phyloP scores from a whole-genome alignment of 2,113 vertebrate genomes.

The Sapayoa aenigma region DNA sequence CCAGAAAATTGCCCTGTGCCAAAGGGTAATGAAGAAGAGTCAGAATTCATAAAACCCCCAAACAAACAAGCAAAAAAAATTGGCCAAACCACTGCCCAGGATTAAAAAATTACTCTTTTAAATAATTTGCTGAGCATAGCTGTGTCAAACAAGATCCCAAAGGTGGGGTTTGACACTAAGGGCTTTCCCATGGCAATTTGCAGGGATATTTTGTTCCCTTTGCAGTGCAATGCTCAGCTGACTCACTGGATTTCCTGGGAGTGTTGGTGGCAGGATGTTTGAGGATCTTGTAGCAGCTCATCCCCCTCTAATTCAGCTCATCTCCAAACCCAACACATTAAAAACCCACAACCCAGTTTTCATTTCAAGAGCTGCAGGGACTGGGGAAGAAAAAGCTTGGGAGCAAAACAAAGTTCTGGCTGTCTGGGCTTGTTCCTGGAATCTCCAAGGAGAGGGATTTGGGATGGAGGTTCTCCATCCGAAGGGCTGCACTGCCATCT shows the following conservation, averaged over 20 bases:
- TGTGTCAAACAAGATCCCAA: not conserved
- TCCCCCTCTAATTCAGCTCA: not conserved
- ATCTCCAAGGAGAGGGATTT: not conserved
- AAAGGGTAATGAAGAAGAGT: not conserved
- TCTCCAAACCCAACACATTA: fast-evolving
- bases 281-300: not conserved
- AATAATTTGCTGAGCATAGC: fast-evolving
- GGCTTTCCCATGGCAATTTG: not conserved
- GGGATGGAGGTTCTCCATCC: not conserved
- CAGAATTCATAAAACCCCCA: not conserved
- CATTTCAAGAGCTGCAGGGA: fast-evolving
- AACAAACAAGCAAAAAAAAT: not conserved
- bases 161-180: fast-evolving
- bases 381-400: not conserved
- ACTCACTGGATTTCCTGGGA: fast-evolving
- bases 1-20: not conserved
- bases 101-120: fast-evolving
- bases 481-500: constrained; percentile 69
- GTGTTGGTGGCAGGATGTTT: not conserved
- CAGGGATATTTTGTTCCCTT: not conserved
- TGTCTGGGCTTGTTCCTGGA: not conserved
- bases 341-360: not conserved
- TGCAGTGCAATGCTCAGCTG: fast-evolving
- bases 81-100: not conserved
- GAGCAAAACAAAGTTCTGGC: not conserved